Evolutionary conservation across 2,888 invertebrate species (phyloP).

Genomic region (Eupithecia tripunctaria): DNA sequence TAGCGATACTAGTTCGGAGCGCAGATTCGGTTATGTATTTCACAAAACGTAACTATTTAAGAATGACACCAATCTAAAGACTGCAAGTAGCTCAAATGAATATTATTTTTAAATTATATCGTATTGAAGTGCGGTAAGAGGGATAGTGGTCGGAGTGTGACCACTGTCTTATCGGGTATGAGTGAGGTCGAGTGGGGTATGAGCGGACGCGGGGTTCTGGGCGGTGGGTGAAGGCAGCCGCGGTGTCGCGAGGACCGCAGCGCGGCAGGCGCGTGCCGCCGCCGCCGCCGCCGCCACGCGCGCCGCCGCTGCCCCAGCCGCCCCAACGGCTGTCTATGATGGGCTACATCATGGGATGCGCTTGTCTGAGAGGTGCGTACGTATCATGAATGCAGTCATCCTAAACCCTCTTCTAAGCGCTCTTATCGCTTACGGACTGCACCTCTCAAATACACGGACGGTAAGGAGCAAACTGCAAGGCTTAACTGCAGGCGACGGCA

Average conservation of each 20-base stretch:
- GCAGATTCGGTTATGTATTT: not conserved
- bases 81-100: constrained; percentile 35
- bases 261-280: constrained; percentile 80
- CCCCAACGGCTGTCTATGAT: constrained; percentile 87
- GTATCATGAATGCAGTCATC: not conserved
- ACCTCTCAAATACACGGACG: too few relatives aligned
- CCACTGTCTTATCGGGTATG: constrained; percentile 19
- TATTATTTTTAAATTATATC: constrained; percentile 30
- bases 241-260: constrained; percentile 71
- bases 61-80: constrained; percentile 28
- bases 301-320: constrained; percentile 64
- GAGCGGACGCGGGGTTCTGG: constrained; percentile 63
- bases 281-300: constrained; percentile 69
- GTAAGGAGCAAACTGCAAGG: too few relatives aligned
- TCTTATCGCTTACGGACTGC: too few relatives aligned
- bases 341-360: constrained; percentile 97
- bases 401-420: too few relatives aligned
- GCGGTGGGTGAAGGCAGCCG: constrained; percentile 67
- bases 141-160: not conserved
- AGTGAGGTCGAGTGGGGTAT: constrained; percentile 38
- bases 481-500: too few relatives aligned
- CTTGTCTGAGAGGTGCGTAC: constrained; percentile 93
- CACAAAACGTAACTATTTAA: constrained; percentile 14
- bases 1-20: not conserved
- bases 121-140: constrained; percentile 25